Percentiles rank a stretch among this genome's conserved stretches.
phyloP scores from a whole-genome alignment of 2,888 invertebrate species.

The Hemaris fuciformis region DNA sequence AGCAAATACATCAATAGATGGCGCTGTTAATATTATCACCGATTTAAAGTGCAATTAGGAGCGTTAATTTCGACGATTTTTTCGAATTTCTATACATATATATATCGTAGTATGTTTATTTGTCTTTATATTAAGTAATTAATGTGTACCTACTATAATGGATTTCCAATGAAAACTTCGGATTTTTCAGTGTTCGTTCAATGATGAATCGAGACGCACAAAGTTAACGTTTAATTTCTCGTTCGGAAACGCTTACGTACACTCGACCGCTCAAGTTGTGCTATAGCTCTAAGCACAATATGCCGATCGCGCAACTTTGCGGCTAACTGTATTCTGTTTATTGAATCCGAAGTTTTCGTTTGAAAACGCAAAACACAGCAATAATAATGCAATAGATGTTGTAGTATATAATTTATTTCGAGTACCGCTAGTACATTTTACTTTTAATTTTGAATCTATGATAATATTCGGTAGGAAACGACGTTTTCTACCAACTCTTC shows the following conservation, averaged over 20 bases:
- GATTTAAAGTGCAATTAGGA: neutral
- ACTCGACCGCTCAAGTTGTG: neutral
- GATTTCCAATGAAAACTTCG: conserved; percentile 5
- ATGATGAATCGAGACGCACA: conserved; percentile 1
- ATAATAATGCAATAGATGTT: conserved; percentile 75
- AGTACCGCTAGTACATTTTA: conserved; percentile 70
- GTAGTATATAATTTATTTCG: conserved; percentile 57
- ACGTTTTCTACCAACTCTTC: neutral
- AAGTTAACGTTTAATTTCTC: neutral
- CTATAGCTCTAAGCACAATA: too few species aligned
- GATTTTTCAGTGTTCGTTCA: neutral
- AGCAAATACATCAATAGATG: neutral
- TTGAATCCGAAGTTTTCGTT: conserved; percentile 45
- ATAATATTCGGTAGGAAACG: conserved; percentile 16
- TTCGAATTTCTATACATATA: conserved; percentile 4
- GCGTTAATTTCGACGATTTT: neutral
- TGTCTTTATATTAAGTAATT: conserved; percentile 9
- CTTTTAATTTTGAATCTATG: conserved; percentile 21
- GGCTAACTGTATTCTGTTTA: neutral
- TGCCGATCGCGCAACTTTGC: too few species aligned
- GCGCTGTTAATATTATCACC: neutral
- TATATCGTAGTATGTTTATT: neutral
- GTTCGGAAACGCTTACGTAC: neutral
- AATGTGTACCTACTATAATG: conserved; percentile 8
- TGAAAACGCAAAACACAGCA: conserved; percentile 62